Evolutionary conservation across 2,113 vertebrate genomes (phyloP).

Genomic region (Romanogobio albipinnatus): DNA sequence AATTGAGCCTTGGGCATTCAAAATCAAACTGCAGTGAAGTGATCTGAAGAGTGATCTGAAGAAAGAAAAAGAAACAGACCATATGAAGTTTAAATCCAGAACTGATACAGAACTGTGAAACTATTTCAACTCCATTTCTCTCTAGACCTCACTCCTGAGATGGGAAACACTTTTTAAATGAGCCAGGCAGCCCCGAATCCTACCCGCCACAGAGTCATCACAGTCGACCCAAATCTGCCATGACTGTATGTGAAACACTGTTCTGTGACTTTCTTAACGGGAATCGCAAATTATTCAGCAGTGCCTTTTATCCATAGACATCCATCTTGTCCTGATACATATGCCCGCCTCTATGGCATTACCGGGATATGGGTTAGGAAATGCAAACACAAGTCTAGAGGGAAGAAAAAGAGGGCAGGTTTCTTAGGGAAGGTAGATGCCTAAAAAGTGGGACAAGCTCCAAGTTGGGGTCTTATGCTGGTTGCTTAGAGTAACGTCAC

Average conservation of each 20-base stretch:
- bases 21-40: neutral
- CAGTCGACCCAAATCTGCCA: slow-evolving; percentile 56
- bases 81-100: neutral
- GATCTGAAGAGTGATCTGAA: neutral
- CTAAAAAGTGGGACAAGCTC: slow-evolving; percentile 31
- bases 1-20: neutral
- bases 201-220: slow-evolving; percentile 49
- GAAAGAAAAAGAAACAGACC: neutral
- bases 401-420: slow-evolving; percentile 4
- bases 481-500: neutral
- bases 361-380: slow-evolving; percentile 14
- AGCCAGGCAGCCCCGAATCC: slow-evolving; percentile 36
- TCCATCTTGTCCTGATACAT: slow-evolving; percentile 26
- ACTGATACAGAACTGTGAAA: slow-evolving; percentile 3
- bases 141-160: slow-evolving; percentile 34
- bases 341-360: slow-evolving; percentile 5
- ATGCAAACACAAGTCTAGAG: slow-evolving; percentile 24
- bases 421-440: slow-evolving; percentile 3
- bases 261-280: slow-evolving; percentile 1
- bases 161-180: slow-evolving; percentile 50
- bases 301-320: slow-evolving; percentile 22
- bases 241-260: slow-evolving; percentile 25
- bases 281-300: slow-evolving; percentile 32
- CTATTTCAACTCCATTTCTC: slow-evolving; percentile 29
- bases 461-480: slow-evolving; percentile 14